phyloP scores from a whole-genome alignment of 2,113 vertebrate species.

The Acanthisitta chloris region DNA sequence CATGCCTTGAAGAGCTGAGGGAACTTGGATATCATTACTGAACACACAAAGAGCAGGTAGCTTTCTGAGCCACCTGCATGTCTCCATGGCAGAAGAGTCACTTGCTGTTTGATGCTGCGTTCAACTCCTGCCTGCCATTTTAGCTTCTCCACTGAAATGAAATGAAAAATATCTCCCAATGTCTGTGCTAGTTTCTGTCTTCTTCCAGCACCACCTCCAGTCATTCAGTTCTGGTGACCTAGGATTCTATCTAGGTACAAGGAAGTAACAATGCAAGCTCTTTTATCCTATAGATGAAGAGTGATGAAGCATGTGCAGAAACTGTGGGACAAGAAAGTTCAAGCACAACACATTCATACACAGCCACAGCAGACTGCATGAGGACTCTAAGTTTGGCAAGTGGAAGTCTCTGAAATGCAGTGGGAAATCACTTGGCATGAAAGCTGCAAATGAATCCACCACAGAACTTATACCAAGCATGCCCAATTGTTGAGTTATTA shows the following conservation, averaged over 20 bases:
- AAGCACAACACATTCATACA: rapidly evolving
- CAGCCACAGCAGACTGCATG: neutral
- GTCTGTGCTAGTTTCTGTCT: neutral
- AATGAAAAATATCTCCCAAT: neutral
- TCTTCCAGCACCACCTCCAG: neutral
- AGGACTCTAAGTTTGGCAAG: neutral
- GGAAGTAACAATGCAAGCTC: neutral
- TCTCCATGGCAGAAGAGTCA: neutral
- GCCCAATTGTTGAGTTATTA: neutral
- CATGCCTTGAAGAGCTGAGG: neutral
- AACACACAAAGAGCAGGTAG: neutral
- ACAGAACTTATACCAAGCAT: neutral
- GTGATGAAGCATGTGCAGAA: neutral
- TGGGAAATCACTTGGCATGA: neutral
- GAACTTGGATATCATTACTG: neutral
- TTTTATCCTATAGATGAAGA: neutral
- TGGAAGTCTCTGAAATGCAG: neutral
- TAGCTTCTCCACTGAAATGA: neutral
- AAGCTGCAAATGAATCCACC: neutral
- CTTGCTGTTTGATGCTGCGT: neutral
- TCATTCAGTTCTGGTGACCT: neutral
- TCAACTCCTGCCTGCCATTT: neutral
- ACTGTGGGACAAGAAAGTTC: neutral
- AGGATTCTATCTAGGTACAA: neutral
- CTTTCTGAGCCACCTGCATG: neutral